A percentile compares a stretch with the other conserved stretches of the same genome.
Conservation (phyloP, 2,113 vertebrate genomes). For the Phylloscopus trochilus region DNA sequence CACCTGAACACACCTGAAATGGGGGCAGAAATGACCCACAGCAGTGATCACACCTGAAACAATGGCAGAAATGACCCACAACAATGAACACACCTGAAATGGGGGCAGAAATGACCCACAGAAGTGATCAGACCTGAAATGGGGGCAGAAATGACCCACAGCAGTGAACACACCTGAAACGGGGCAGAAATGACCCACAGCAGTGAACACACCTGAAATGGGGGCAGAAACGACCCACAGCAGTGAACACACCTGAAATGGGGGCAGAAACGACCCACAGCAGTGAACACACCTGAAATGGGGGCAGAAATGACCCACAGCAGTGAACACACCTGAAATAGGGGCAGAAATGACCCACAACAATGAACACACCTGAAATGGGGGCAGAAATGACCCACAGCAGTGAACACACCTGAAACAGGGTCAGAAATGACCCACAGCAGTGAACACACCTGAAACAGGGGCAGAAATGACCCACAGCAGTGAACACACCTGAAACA, state of each 20-base stretch:
- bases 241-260: neutral
- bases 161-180: neutral
- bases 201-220: accelerated
- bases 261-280: neutral
- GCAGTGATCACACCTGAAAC: too few relatives aligned
- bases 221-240: neutral
- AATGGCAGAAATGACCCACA: too few relatives aligned
- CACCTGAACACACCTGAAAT: conserved; percentile 86
- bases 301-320: neutral
- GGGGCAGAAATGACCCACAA: too few relatives aligned
- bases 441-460: conserved; percentile 86
- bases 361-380: too few relatives aligned
- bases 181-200: too few relatives aligned
- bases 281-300: neutral
- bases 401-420: conserved; percentile 82
- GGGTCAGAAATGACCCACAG: neutral
- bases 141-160: too few relatives aligned
- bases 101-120: too few relatives aligned
- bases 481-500: conserved; percentile 86
- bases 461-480: neutral
- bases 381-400: too few relatives aligned
- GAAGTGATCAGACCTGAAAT: too few relatives aligned
- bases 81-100: too few relatives aligned
- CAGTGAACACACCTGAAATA: conserved; percentile 82
- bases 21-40: too few relatives aligned